Evolutionary conservation across 2,113 vertebrate genomes (phyloP), one percentile per base, ranked within the genome.

Genomic region (Phaethon lepturus): DNA sequence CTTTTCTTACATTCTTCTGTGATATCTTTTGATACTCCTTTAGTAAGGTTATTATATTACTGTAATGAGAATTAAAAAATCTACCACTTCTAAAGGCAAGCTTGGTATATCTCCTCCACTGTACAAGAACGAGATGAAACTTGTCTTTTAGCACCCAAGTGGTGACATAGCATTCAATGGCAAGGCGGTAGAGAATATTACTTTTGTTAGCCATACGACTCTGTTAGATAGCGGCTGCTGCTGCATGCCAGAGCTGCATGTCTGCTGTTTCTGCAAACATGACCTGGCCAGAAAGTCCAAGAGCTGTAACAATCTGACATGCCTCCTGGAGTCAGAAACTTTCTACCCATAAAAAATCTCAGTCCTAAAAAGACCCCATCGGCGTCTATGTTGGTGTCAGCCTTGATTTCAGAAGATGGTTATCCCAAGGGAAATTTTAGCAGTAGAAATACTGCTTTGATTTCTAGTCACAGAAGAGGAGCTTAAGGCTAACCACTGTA

Each of bases 1-100:
- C 15, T 63, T 84, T 83, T 68, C 26, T 29, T 44, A 44, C 1
- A 23, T 2, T 29, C 2, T 84, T 63, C 15, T 0, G 0, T 44
- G 23, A 23, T 7, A 87, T 62, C 22, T 31, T 56, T 29, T 76
- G 44, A n/a, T n/a, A 26, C 7, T 18, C 7, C 10, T 72, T 84
- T 59, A 35, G 3, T 26, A 76, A 73, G 31, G 17, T 33, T 38
- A 62, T 26, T 62, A 19, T 24, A 63, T 56, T 58, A 45, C 20
- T 52, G 12, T 24, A 81, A 35, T 35, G 7, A 66, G 16, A 81
- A 56, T 60, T 24, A 56, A 44, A 47, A 71, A 83, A 79, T 31
- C 38, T 44, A 42, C 24, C 40, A 56, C 17, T 64, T 69, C 13
- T 31, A 63, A 80, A 81, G 13, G 17, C 8, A 75, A 58, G 18